These are phyloP conservation scores for Seira musarum DNA, from an alignment of 2,888 invertebrate genomes.

Conservation along the genomic window DNA sequence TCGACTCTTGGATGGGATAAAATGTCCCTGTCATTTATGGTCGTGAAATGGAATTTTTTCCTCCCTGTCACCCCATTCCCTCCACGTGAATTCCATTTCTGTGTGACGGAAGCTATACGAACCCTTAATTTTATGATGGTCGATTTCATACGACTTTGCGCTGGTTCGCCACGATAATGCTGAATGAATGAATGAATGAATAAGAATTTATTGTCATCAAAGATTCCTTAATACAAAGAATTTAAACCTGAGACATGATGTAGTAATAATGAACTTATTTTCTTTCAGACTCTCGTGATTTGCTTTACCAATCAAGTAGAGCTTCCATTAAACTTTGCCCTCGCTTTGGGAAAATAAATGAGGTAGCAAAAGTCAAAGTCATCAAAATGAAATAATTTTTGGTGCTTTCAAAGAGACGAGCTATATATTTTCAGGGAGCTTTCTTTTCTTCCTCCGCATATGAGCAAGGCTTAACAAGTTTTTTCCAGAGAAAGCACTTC, in stretches of 20 bases:
- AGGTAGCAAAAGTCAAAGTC: background rate
- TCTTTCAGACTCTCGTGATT: background rate
- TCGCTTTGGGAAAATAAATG: background rate
- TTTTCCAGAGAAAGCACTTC: background rate
- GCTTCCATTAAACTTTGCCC: background rate
- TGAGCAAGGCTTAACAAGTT: too few relatives aligned
- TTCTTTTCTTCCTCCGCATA: background rate
- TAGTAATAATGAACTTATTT: background rate
- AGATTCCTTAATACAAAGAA: too few relatives aligned
- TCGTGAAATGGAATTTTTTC: conserved; percentile 33
- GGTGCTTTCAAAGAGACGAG: background rate
- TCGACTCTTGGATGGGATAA: conserved; percentile 12
- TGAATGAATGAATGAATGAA: too few relatives aligned
- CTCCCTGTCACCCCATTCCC: conserved; percentile 15
- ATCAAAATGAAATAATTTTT: background rate
- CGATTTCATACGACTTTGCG: background rate
- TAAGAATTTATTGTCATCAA: too few relatives aligned
- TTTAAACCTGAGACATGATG: too few relatives aligned
- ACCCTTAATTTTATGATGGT: conserved; percentile 44
- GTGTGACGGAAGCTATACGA: conserved; percentile 29
- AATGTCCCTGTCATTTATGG: conserved; percentile 36
- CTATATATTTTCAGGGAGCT: background rate
- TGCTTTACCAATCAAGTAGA: background rate
- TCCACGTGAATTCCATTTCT: conserved; percentile 6
- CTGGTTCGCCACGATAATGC: too few relatives aligned